Percentiles rank a stretch among this genome's conserved stretches.
phyloP scores from a whole-genome alignment of 2,888 invertebrate genomes.

The Heteromurus nitidus region DNA sequence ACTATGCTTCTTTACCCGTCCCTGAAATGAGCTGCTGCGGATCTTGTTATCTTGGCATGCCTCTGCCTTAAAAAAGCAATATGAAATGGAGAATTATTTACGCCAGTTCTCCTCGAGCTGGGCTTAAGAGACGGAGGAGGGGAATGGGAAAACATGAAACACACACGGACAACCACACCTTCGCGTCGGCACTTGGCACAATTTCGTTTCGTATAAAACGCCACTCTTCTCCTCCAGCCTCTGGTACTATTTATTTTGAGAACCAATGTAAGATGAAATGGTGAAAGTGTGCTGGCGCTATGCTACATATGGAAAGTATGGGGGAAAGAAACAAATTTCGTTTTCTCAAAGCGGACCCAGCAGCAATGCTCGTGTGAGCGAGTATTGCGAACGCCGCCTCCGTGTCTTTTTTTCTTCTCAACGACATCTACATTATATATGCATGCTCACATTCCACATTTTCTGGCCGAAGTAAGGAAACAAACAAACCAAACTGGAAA shows the following conservation, averaged over 20 bases:
- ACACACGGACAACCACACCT: no score
- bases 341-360: slow-evolving; percentile 28
- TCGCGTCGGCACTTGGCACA: no score
- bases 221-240: not conserved
- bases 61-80: slow-evolving; percentile 21
- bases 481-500: slow-evolving; percentile 25
- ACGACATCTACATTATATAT: slow-evolving; percentile 45
- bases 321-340: slow-evolving; percentile 15
- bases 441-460: slow-evolving; percentile 17
- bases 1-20: no score
- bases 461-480: slow-evolving; percentile 5
- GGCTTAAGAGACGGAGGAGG: no score
- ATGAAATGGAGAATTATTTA: slow-evolving; percentile 53
- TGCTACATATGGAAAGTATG: not conserved
- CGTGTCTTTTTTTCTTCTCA: not conserved
- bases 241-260: slow-evolving; percentile 14
- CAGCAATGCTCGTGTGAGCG: no score
- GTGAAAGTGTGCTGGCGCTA: not conserved
- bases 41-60: slow-evolving; percentile 17
- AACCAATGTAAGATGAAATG: slow-evolving; percentile 18
- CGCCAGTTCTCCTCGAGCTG: slow-evolving; percentile 31
- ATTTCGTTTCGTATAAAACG: slow-evolving; percentile 22
- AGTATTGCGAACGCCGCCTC: not conserved
- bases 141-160: no score
- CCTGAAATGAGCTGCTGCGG: not conserved